These are phyloP conservation scores for Bettongia penicillata DNA, from an alignment of 2,113 vertebrate genomes.

Conservation along the genomic window DNA sequence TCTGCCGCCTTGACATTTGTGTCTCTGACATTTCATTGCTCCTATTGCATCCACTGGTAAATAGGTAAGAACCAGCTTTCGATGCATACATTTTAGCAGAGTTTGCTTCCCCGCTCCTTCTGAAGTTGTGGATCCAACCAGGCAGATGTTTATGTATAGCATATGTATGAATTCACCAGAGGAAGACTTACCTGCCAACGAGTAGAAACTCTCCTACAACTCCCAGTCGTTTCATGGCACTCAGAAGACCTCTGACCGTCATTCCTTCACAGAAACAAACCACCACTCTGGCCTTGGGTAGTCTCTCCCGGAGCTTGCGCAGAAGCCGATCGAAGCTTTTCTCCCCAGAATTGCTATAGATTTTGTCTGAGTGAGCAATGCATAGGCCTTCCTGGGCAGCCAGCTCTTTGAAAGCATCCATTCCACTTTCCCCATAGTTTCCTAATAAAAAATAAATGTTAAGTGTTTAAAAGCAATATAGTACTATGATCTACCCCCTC, in stretches of 20 bases:
- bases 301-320: conserved; percentile 92
- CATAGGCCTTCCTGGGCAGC: conserved; percentile 96
- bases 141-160: neutral
- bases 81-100: neutral
- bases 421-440: conserved; percentile 98
- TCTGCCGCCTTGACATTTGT: neutral
- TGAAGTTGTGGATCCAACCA: accelerated
- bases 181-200: conserved; percentile 91
- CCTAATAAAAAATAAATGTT: conserved; percentile 85
- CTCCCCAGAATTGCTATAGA: conserved; percentile 98
- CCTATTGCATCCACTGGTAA: neutral
- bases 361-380: conserved; percentile 98
- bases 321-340: conserved; percentile 96
- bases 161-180: neutral
- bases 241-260: conserved; percentile 96
- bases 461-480: conserved; percentile 4
- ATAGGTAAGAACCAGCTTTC: neutral
- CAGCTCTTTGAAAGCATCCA: conserved; percentile 99
- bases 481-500: neutral
- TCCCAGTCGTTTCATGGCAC: conserved; percentile 95
- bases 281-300: conserved; percentile 97
- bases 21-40: neutral
- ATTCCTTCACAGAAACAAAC: conserved; percentile 99
- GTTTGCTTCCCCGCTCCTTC: neutral
- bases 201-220: conserved; percentile 95